These are phyloP conservation scores for Myotis yumanensis DNA, from an alignment of 2,113 vertebrate species.

Conservation along the genomic window DNA sequence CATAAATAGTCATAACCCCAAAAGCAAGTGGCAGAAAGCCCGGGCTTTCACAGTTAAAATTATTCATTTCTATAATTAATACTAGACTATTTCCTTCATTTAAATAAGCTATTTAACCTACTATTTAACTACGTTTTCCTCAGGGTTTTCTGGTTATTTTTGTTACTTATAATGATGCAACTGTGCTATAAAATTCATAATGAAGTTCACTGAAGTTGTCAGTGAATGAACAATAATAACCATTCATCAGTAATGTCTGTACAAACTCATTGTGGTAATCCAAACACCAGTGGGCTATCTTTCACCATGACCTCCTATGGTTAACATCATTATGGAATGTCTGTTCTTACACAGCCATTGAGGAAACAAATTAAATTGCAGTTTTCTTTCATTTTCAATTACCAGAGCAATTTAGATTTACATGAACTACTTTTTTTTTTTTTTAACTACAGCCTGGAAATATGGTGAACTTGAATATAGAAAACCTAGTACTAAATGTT, in stretches of 20 bases:
- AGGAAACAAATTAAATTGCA: slow-evolving; percentile 61
- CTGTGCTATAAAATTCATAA: slow-evolving; percentile 62
- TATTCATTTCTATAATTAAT: slow-evolving; percentile 64
- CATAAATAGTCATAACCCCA: background rate
- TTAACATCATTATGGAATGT: slow-evolving; percentile 63
- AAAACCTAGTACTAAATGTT: slow-evolving; percentile 5
- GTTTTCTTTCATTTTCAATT: slow-evolving; percentile 68
- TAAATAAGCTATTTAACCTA: slow-evolving; percentile 61
- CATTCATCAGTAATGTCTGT: slow-evolving; percentile 51
- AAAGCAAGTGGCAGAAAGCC: background rate
- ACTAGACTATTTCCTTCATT: slow-evolving; percentile 58
- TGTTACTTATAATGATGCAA: slow-evolving; percentile 68
- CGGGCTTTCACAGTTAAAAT: slow-evolving; percentile 43
- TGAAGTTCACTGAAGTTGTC: slow-evolving; percentile 66
- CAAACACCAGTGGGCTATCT: slow-evolving; percentile 50
- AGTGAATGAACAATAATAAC: slow-evolving; percentile 65
- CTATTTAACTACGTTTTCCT: slow-evolving; percentile 49
- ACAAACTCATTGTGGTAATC: slow-evolving; percentile 46
- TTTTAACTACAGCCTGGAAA: slow-evolving; percentile 8
- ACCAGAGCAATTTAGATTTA: slow-evolving; percentile 61
- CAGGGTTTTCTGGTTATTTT: slow-evolving; percentile 50
- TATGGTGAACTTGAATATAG: slow-evolving; percentile 34
- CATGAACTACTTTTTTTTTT: slow-evolving; percentile 1
- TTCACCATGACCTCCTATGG: slow-evolving; percentile 50
- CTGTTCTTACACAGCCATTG: slow-evolving; percentile 14